phyloP scores from a whole-genome alignment of 2,888 invertebrate species.

The Diachrysia chrysitis region DNA sequence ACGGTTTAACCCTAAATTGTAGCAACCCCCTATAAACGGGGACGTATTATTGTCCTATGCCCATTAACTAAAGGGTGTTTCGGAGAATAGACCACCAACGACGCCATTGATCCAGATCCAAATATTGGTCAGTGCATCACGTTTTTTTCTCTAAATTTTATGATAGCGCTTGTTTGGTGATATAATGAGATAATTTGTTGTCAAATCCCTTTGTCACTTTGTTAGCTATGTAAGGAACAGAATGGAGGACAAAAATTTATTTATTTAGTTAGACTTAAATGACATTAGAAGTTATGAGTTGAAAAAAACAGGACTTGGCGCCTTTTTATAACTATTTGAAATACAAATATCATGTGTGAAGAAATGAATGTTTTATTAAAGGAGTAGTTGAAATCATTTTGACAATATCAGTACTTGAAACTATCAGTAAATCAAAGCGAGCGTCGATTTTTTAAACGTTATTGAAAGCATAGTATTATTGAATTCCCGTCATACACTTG shows the following conservation, averaged over 20 bases:
- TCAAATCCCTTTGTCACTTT: constrained; percentile 67
- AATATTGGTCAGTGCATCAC: constrained; percentile 73
- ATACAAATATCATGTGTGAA: not conserved
- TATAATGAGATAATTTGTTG: constrained; percentile 81
- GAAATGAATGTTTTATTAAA: not conserved
- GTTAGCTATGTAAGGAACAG: constrained; percentile 53
- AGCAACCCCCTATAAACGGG: constrained; percentile 73
- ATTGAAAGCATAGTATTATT: constrained; percentile 10
- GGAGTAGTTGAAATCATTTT: not conserved
- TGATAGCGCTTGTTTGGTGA: constrained; percentile 66
- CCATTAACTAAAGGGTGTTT: constrained; percentile 81
- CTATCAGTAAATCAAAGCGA: not conserved
- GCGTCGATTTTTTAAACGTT: not conserved
- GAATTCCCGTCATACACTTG: not conserved
- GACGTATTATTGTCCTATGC: constrained; percentile 68
- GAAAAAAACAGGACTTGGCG: constrained; percentile 34
- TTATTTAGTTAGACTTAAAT: constrained; percentile 25
- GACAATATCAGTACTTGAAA: not conserved
- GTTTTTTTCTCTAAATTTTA: constrained; percentile 63
- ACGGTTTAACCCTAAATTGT: constrained; percentile 76
- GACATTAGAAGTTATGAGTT: constrained; percentile 18
- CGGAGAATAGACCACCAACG: constrained; percentile 85
- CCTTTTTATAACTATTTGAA: constrained; percentile 24
- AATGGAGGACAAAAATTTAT: constrained; percentile 50
- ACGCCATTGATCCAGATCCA: constrained; percentile 79